Conservation (phyloP, 2,797 vertebrate genomes). For the Cuniculus paca region DNA sequence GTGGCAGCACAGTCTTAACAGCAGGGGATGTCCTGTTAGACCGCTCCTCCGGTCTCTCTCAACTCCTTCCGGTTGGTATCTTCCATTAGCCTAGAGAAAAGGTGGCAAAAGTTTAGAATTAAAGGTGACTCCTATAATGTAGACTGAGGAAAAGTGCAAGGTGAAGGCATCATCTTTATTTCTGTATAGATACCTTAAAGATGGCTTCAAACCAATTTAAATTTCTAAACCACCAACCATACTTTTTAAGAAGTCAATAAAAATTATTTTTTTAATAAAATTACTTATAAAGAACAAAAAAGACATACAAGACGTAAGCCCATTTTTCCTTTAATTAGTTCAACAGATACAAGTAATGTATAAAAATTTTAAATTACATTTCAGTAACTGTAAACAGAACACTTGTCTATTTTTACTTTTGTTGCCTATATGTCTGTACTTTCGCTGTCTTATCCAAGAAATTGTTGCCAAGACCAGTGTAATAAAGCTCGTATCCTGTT, state of each 20-base stretch:
- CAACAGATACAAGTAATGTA: background rate
- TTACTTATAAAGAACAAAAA: slow-evolving; percentile 11
- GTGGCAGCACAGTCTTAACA: slow-evolving; percentile 82
- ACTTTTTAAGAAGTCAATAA: slow-evolving; percentile 44
- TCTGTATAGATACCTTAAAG: background rate
- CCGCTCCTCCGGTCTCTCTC: background rate
- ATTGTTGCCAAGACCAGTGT: background rate
- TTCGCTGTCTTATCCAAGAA: slow-evolving; percentile 15
- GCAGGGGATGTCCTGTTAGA: background rate
- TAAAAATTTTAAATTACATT: background rate
- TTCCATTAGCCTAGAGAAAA: background rate
- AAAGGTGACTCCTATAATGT: slow-evolving; percentile 20
- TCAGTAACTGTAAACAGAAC: background rate
- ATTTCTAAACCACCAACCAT: background rate
- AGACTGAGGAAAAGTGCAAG: background rate
- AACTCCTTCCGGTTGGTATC: background rate
- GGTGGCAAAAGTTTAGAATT: slow-evolving; percentile 15
- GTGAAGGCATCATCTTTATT: background rate
- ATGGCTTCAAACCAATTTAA: background rate
- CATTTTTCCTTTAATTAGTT: background rate
- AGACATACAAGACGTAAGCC: background rate
- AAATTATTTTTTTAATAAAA: slow-evolving; percentile 10
- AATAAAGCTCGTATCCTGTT: background rate
- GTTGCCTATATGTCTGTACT: background rate
- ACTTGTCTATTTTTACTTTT: slow-evolving; percentile 20